Evolutionary conservation across 2,888 invertebrate genomes (phyloP), one percentile per base, ranked within the genome.

Genomic region (Apamea epomidion): DNA sequence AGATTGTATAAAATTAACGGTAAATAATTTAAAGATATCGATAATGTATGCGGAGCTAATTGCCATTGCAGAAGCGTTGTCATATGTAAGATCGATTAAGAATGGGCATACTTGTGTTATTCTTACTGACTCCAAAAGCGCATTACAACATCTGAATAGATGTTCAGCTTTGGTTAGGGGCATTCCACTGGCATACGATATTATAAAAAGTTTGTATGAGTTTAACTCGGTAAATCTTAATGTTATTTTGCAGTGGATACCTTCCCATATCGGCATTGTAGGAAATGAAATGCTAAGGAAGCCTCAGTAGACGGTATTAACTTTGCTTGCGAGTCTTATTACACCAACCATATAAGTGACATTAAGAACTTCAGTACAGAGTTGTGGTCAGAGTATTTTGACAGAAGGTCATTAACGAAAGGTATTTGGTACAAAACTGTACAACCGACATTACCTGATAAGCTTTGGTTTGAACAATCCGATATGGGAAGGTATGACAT

Each of bases 161-260:
- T 45, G 45, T 12, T 45, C 45, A 1, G 45, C 45, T 10, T 45
- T 45, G 45, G 45, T 45, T 45, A 45, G 45, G 45, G 45, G 45
- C 45, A 45, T 45, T 45, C 45, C 45, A 45, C 45, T 45, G 45
- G 45, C 45, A 45, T 45, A 45, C n/a, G 60, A 60, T n/a, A 60
- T 60, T 60, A n/a, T 60, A 60, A 60, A n/a, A 37, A 18, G 14
- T 65, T 45, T 45, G 45, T 45, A 45, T 45, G 65, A 67, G 18
- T 37, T 67, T 67, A 67, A 37, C 18, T 21, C 37, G 10, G 10
- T 54, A 37, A 67, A 67, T 37, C 21, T 4, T 2, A 67, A 37
- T 21, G 65, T 67, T 21, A 67, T 67, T 37, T 37, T 67, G 37
- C 65, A 67, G 25, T 67, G 65, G 65, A 67, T 67, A 67, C 65